Evolutionary conservation across 2,113 vertebrate genomes (phyloP).

Genomic region (Ahaetulla prasina): DNA sequence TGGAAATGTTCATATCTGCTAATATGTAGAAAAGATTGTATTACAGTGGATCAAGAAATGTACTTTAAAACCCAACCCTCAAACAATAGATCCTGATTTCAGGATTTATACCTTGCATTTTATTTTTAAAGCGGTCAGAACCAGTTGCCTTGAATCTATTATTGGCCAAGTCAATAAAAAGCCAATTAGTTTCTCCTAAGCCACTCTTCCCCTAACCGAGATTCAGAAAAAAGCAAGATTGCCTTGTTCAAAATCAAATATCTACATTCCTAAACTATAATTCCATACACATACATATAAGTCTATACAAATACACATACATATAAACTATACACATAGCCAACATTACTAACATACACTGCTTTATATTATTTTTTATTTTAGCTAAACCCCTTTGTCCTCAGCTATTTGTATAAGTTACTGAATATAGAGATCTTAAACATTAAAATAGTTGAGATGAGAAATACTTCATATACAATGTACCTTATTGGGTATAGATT

Average conservation of each 20-base stretch:
- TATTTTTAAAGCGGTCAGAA: neutral
- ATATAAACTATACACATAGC: neutral
- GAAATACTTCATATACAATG: conserved; percentile 38
- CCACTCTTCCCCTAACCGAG: neutral
- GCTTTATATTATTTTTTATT: neutral
- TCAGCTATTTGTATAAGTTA: conserved; percentile 8
- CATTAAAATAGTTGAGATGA: conserved; percentile 20
- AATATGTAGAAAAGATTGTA: neutral
- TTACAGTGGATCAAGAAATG: neutral
- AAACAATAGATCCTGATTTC: neutral
- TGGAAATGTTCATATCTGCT: neutral
- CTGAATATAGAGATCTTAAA: conserved; percentile 25
- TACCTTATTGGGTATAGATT: conserved; percentile 25
- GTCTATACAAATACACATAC: no score
- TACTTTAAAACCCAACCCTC: neutral
- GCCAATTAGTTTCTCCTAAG: neutral
- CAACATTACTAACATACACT: neutral
- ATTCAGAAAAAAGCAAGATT: neutral
- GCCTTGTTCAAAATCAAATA: neutral
- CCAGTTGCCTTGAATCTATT: neutral
- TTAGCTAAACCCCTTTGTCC: neutral
- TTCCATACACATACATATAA: neutral
- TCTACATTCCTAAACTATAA: neutral
- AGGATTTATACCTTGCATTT: neutral
- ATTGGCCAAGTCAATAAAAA: neutral